Evolutionary conservation across 2,113 vertebrate genomes (phyloP).

Genomic region (Rhadina sibilatrix): DNA sequence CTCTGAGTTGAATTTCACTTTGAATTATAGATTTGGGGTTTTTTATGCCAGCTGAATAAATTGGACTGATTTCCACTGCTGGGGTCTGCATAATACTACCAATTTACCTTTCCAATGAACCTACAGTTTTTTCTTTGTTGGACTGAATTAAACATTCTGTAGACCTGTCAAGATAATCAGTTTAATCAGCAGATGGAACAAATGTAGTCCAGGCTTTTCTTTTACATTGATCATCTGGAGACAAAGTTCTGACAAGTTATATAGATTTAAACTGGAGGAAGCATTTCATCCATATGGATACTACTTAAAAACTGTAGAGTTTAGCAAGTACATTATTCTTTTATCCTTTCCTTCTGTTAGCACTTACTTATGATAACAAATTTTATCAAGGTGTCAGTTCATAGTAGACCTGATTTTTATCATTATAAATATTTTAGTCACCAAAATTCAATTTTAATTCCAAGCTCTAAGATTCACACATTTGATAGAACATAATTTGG

Average conservation of each 20-base stretch:
- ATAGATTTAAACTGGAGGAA: neutral
- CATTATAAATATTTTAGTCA: neutral
- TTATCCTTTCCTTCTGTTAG: neutral
- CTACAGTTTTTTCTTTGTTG: neutral
- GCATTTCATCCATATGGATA: neutral
- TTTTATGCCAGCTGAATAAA: neutral
- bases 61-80: neutral
- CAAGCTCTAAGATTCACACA: neutral
- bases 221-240: neutral
- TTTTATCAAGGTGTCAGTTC: neutral
- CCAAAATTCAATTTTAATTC: neutral
- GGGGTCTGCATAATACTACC: neutral
- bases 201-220: neutral
- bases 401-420: neutral
- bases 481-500: neutral
- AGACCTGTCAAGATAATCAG: neutral
- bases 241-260: neutral
- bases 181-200: neutral
- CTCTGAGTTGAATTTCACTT: neutral
- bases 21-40: neutral
- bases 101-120: neutral
- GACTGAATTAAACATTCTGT: neutral
- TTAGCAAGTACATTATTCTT: neutral
- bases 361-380: rapidly evolving
- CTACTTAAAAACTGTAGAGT: neutral